Percentiles rank a stretch among this genome's conserved stretches.
Conservation (phyloP, 2,888 invertebrate genomes). For the Blastobasis lacticolella region DNA sequence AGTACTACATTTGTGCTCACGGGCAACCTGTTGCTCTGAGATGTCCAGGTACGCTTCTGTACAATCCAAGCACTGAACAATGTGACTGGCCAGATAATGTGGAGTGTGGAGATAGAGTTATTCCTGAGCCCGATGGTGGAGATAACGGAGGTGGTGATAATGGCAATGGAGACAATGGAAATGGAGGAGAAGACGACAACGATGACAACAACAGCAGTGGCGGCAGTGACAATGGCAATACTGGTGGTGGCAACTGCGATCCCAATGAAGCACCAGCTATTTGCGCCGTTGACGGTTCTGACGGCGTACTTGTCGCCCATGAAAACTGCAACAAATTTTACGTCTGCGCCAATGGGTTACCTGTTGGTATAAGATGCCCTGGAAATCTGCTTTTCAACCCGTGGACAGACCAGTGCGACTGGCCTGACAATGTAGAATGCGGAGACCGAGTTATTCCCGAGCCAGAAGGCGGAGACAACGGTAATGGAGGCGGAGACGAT, state of each 20-base stretch:
- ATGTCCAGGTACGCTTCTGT: slow-evolving; percentile 21
- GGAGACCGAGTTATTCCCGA: slow-evolving; percentile 19
- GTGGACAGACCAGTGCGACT: slow-evolving; percentile 28
- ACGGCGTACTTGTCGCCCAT: slow-evolving; percentile 30
- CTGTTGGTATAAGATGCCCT: slow-evolving; percentile 24
- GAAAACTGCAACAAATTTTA: slow-evolving; percentile 34
- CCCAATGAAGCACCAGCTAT: slow-evolving; percentile 19
- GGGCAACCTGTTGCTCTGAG: slow-evolving; percentile 18
- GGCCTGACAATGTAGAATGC: slow-evolving; percentile 33
- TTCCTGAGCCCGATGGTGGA: slow-evolving; percentile 8
- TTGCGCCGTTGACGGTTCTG: slow-evolving; percentile 25
- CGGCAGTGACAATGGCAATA: neutral
- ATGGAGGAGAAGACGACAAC: neutral
- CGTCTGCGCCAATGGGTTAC: slow-evolving; percentile 24
- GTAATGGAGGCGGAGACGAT: slow-evolving; percentile 3
- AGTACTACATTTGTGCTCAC: slow-evolving; percentile 29
- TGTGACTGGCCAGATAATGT: slow-evolving; percentile 32
- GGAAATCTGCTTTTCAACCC: slow-evolving; percentile 27
- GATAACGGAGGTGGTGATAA: neutral
- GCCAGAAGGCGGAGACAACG: slow-evolving; percentile 12
- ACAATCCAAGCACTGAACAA: slow-evolving; percentile 20
- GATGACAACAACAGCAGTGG: neutral
- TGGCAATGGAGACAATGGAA: neutral
- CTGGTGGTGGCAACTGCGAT: slow-evolving; percentile 15
- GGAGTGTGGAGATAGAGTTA: slow-evolving; percentile 22